Evolutionary conservation across 2,113 vertebrate species (phyloP), one percentile per base, ranked within the genome.

Genomic region (Bungarus multicinctus): DNA sequence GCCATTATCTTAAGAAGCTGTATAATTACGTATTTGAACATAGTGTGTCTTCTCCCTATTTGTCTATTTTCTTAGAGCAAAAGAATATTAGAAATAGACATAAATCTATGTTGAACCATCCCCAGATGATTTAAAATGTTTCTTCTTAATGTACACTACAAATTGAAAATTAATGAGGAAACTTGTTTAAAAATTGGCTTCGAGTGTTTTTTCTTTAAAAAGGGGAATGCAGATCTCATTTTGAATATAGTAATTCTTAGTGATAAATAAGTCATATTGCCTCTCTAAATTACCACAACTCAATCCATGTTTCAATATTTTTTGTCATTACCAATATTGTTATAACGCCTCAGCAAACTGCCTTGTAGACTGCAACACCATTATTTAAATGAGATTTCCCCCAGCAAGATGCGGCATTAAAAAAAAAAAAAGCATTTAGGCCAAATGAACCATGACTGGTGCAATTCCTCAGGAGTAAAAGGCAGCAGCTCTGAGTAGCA

Each of bases 151-250:
- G 69, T 39, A 94, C 58, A 95, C 91, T 95, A 94, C 88, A 96
- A 97, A 96, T 87, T 92, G 94, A 97, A 98, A 97, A 97, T 94
- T 96, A 97, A 97, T 89, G 91, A 96, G 93, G 18, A 97, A 97
- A 94, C 81, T 90, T 97, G 92, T 91, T 96, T 95, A 94, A 96
- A 97, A 96, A 95, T 91, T 96, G 91, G 89, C 47, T 97, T 53
- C 50, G 85, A 52, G 89, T 94, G 95, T 93, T 90, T 95, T 54
- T 91, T 95, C 53, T 93, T 94, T 89, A 18, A 89, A 54, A 94
- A 90, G 86, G 64, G 91, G 87, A 86, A 93, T 87, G 94, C 50
- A 93, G 92, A 95, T 94, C 47, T 94, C 90, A 95, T 93, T 96
- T 97, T 93, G 81, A 94, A 94, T 91, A 86, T 34, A 94, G 90